Conservation (phyloP, 2,113 vertebrate genomes). For the Triplophysa tibetana region DNA sequence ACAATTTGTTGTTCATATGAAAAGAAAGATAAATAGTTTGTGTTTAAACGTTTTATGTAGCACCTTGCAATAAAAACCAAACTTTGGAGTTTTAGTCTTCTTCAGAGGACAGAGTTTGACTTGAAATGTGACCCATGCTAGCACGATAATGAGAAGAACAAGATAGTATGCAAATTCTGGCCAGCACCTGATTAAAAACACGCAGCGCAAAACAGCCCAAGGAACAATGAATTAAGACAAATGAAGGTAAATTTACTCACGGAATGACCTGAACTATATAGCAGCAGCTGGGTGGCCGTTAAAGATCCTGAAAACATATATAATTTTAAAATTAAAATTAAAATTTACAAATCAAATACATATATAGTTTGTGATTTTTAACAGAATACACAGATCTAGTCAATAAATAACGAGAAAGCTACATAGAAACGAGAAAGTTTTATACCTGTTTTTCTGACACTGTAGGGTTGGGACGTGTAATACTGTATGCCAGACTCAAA, state of each 20-base stretch:
- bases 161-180: slow-evolving; percentile 48
- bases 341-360: too few relatives aligned
- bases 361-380: too few relatives aligned
- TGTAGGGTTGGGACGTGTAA: too few relatives aligned
- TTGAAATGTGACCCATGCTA: slow-evolving; percentile 42
- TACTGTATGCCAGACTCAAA: too few relatives aligned
- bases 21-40: too few relatives aligned
- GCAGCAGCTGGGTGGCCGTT: neutral
- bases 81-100: slow-evolving; percentile 46
- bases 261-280: slow-evolving; percentile 13
- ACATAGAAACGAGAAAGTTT: too few relatives aligned
- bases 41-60: neutral
- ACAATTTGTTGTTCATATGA: too few relatives aligned
- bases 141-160: slow-evolving; percentile 40
- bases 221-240: slow-evolving; percentile 38
- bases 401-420: too few relatives aligned
- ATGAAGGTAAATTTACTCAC: slow-evolving; percentile 28
- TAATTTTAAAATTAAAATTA: too few relatives aligned
- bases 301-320: too few relatives aligned
- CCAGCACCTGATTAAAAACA: slow-evolving; percentile 55
- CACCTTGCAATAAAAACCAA: neutral
- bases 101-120: slow-evolving; percentile 26
- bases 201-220: slow-evolving; percentile 32
- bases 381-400: too few relatives aligned
- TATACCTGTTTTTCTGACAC: too few relatives aligned